A percentile compares a stretch with the other conserved stretches of the same genome.
phyloP scores from a whole-genome alignment of 2,888 invertebrate genomes.

The Criorhina ranunculi region DNA sequence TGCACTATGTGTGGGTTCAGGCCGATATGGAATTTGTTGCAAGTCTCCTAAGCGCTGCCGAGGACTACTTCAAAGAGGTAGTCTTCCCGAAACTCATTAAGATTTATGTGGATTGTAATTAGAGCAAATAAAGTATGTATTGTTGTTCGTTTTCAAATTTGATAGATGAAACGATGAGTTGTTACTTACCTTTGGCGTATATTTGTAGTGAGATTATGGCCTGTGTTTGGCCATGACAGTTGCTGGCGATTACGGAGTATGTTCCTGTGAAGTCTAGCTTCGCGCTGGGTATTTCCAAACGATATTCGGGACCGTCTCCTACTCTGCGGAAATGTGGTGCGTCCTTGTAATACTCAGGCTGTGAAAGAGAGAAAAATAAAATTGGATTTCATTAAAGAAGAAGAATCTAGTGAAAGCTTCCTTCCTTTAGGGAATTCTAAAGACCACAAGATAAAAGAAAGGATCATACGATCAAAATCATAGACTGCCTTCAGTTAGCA shows the following conservation, averaged over 20 bases:
- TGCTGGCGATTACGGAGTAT: constrained; percentile 93
- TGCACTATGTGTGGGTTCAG: constrained; percentile 84
- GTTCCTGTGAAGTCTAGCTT: constrained; percentile 95
- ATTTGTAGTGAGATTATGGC: constrained; percentile 95
- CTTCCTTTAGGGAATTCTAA: no score
- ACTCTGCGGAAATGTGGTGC: constrained; percentile 91
- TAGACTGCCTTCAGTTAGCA: no score
- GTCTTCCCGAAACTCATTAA: constrained; percentile 82
- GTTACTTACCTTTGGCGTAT: constrained; percentile 89
- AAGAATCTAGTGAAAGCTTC: no score
- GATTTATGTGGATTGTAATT: constrained; percentile 79
- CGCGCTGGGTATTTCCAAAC: constrained; percentile 93
- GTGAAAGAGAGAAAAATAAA: constrained; percentile 78
- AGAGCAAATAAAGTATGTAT: constrained; percentile 41
- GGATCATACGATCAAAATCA: no score
- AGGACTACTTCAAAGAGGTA: constrained; percentile 83
- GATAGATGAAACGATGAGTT: neutral
- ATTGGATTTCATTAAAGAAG: no score
- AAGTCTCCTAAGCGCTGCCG: constrained; percentile 81
- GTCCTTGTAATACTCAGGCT: constrained; percentile 95
- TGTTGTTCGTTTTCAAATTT: neutral
- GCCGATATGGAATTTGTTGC: constrained; percentile 83
- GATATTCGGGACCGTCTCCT: constrained; percentile 92
- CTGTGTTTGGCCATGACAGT: constrained; percentile 93
- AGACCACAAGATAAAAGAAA: no score